Conservation (phyloP, 2,888 invertebrate species). For the Hydroisotoma schaefferi region DNA sequence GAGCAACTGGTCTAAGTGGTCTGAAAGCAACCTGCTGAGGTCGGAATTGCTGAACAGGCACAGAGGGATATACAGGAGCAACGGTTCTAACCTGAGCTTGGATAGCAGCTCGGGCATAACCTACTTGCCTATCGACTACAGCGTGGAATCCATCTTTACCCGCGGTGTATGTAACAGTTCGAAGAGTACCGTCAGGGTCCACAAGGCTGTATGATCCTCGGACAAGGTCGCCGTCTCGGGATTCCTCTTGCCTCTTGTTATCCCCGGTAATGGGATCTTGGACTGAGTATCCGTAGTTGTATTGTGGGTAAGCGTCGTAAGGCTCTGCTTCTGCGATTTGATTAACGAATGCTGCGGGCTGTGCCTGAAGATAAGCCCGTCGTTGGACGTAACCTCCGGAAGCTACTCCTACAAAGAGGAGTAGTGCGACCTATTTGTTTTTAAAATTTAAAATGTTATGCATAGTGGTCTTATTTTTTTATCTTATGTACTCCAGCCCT, state of each 20-base stretch:
- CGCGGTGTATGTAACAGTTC: slow-evolving; percentile 32
- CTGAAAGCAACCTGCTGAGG: not conserved
- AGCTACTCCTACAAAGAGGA: slow-evolving; percentile 4
- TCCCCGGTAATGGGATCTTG: slow-evolving; percentile 29
- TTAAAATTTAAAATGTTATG: too few relatives aligned
- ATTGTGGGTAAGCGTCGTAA: slow-evolving; percentile 22
- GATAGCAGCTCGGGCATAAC: slow-evolving; percentile 16
- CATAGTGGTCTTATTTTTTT: too few relatives aligned
- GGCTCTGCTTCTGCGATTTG: slow-evolving; percentile 2
- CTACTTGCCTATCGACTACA: slow-evolving; percentile 28
- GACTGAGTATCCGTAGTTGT: slow-evolving; percentile 24
- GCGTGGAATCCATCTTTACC: slow-evolving; percentile 31
- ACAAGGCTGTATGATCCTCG: slow-evolving; percentile 23
- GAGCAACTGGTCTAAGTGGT: slow-evolving; percentile 1
- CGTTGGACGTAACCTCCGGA: not conserved
- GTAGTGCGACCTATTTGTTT: too few relatives aligned
- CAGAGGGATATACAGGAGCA: not conserved
- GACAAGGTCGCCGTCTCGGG: slow-evolving; percentile 20
- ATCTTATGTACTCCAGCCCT: too few relatives aligned
- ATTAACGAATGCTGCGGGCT: not conserved
- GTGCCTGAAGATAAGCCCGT: not conserved
- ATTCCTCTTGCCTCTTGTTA: slow-evolving; percentile 19
- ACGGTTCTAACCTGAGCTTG: not conserved
- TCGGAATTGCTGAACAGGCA: not conserved
- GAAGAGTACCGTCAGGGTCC: slow-evolving; percentile 31